Conservation (phyloP, 2,888 invertebrate species). For the Stenotaenia linearis region DNA sequence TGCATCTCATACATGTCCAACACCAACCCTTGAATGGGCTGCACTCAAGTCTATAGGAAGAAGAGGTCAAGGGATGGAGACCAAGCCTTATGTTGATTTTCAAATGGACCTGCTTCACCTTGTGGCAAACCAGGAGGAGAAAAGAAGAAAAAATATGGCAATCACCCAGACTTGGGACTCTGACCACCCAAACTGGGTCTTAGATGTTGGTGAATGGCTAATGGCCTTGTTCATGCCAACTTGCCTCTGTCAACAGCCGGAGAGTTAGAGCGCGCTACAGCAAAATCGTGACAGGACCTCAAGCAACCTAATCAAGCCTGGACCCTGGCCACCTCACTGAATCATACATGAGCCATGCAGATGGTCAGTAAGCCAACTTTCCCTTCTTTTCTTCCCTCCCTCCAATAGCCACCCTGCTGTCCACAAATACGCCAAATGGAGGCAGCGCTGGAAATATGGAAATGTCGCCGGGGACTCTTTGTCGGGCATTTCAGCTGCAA, state of each 20-base stretch:
- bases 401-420: neutral
- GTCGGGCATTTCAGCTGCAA: neutral
- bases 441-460: constrained; percentile 4
- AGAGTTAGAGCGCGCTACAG: neutral
- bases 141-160: neutral
- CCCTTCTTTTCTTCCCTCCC: neutral
- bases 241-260: constrained; percentile 30
- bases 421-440: constrained; percentile 30
- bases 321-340: constrained; percentile 26
- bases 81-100: neutral
- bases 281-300: constrained; percentile 9
- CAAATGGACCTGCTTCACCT: neutral
- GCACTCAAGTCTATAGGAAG: neutral
- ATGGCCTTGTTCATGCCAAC: constrained; percentile 28
- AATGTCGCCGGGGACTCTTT: neutral
- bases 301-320: constrained; percentile 27
- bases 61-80: neutral
- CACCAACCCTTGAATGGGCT: neutral
- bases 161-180: neutral
- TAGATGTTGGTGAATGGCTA: constrained; percentile 27
- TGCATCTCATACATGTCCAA: constrained; percentile 9
- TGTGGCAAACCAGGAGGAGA: neutral
- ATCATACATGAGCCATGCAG: constrained; percentile 32
- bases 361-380: constrained; percentile 27
- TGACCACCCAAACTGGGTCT: neutral